These are phyloP conservation scores for Irena cyanogastra DNA, from an alignment of 2,113 vertebrate species.

Conservation along the genomic window DNA sequence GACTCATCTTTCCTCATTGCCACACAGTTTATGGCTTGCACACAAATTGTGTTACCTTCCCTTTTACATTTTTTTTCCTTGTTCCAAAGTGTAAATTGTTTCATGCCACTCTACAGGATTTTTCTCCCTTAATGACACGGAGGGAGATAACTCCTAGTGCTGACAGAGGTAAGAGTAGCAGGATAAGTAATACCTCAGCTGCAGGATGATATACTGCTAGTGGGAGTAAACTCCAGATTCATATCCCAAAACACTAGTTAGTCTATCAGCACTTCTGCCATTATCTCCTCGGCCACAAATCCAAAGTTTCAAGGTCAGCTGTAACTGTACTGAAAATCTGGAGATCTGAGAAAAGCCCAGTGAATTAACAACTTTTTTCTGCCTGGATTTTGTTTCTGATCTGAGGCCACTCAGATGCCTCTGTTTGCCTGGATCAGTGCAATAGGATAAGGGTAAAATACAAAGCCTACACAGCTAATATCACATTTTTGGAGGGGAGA, in stretches of 20 bases:
- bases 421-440: neutral
- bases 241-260: slow-evolving; percentile 52
- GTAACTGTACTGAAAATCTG: slow-evolving; percentile 13
- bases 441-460: neutral
- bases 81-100: slow-evolving; percentile 64
- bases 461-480: neutral
- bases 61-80: neutral
- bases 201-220: slow-evolving; percentile 44
- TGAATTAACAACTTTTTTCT: neutral
- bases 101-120: slow-evolving; percentile 51
- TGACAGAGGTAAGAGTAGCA: slow-evolving; percentile 53
- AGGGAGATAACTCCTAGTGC: slow-evolving; percentile 64
- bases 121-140: slow-evolving; percentile 54
- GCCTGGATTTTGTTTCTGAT: neutral
- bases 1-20: neutral
- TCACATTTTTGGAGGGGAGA: neutral
- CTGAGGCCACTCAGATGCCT: neutral
- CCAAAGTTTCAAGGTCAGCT: slow-evolving; percentile 58
- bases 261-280: slow-evolving; percentile 41
- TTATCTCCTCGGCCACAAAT: slow-evolving; percentile 61
- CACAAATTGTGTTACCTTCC: slow-evolving; percentile 33
- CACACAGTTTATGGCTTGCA: neutral
- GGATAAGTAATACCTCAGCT: slow-evolving; percentile 64
- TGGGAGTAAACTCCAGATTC: slow-evolving; percentile 61
- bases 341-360: slow-evolving; percentile 1